phyloP scores from a whole-genome alignment of 2,797 vertebrate genomes.

The Pantherophis vulpinus region DNA sequence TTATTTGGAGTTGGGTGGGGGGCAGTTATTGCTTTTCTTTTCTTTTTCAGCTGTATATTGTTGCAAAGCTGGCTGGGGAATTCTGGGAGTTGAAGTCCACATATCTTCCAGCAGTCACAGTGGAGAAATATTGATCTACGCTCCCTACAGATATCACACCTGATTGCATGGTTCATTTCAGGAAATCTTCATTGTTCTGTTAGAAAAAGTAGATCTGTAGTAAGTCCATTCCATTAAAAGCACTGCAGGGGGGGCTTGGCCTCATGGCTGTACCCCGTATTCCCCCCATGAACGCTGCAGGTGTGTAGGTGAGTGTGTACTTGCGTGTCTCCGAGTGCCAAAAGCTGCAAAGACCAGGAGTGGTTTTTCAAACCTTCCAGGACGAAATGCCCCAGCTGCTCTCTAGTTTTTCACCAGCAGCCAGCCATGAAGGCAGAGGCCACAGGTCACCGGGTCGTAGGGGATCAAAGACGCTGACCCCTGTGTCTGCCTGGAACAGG shows the following conservation, averaged over 20 bases:
- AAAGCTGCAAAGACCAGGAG: background rate
- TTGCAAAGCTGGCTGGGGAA: background rate
- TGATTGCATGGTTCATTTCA: background rate
- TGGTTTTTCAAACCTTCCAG: background rate
- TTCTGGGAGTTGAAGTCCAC: background rate
- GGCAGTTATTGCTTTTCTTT: too few relatives aligned
- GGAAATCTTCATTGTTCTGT: background rate
- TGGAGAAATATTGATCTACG: background rate
- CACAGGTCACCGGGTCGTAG: background rate
- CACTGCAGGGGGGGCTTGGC: background rate
- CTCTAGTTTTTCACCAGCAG: background rate
- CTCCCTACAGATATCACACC: background rate
- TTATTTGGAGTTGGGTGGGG: background rate
- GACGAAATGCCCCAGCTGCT: constrained; percentile 13
- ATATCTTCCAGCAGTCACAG: background rate
- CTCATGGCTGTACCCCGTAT: background rate
- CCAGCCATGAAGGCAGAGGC: constrained; percentile 10
- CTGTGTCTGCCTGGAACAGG: constrained; percentile 5
- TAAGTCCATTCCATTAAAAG: background rate
- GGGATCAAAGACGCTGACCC: constrained; percentile 25
- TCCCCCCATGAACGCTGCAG: background rate
- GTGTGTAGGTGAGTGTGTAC: background rate
- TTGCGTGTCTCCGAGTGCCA: background rate
- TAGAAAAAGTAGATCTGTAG: too few relatives aligned
- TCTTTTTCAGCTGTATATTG: background rate